A percentile compares a stretch with the other conserved stretches of the same genome.
phyloP scores from a whole-genome alignment of 2,888 invertebrate species.

The Blera fallax region DNA sequence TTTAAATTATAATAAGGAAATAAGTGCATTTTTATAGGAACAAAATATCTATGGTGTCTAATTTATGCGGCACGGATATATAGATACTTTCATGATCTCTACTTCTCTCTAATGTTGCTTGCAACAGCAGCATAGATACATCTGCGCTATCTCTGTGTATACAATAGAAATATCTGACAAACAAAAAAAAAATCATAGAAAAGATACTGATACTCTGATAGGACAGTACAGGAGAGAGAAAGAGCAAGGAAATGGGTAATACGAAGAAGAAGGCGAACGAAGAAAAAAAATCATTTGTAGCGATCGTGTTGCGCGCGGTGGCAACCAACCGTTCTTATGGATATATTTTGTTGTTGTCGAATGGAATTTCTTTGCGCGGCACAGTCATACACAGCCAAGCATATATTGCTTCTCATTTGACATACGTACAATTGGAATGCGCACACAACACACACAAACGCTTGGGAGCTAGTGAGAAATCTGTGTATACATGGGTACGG shows the following conservation, averaged over 20 bases:
- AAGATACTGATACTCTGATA: constrained; percentile 57
- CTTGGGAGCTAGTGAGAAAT: constrained; percentile 31
- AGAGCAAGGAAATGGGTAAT: not conserved
- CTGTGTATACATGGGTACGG: constrained; percentile 31
- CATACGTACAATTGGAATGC: constrained; percentile 71
- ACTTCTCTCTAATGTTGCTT: constrained; percentile 39
- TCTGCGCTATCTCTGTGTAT: constrained; percentile 70
- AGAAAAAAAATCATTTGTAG: constrained; percentile 54
- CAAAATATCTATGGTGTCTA: constrained; percentile 14
- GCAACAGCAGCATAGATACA: constrained; percentile 59
- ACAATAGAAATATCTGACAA: constrained; percentile 72
- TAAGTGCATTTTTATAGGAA: not conserved
- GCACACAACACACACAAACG: constrained; percentile 17
- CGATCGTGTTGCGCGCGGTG: constrained; percentile 56
- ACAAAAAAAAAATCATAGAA: constrained; percentile 67
- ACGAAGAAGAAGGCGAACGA: constrained; percentile 13
- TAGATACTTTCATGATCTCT: constrained; percentile 31
- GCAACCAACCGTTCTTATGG: constrained; percentile 43
- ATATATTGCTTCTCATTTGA: constrained; percentile 54
- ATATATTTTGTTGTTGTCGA: constrained; percentile 75
- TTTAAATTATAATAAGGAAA: not conserved
- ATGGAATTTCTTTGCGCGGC: constrained; percentile 74
- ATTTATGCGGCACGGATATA: constrained; percentile 51
- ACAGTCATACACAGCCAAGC: constrained; percentile 36
- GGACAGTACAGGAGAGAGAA: not conserved